These are phyloP conservation scores for Aspidiotus destructor DNA, from an alignment of 2,888 invertebrate species.

Conservation along the genomic window DNA sequence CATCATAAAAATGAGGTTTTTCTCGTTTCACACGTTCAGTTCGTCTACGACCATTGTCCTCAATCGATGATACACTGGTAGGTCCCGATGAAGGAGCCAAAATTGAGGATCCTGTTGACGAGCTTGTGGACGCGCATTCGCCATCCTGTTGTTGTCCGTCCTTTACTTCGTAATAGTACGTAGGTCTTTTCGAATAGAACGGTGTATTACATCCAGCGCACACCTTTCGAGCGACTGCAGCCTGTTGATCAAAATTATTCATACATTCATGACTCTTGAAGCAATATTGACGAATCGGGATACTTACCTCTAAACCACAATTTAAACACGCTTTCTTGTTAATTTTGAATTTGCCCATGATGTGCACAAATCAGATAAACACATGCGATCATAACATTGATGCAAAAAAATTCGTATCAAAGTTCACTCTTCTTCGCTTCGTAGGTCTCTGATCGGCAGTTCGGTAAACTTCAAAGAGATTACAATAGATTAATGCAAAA, in stretches of 20 bases:
- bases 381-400: neutral
- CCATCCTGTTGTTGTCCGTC: neutral
- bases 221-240: conserved; percentile 29
- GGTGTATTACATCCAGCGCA: conserved; percentile 31
- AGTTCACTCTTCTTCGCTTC: too few relatives aligned
- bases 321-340: conserved; percentile 25
- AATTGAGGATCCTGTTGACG: neutral
- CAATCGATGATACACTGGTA: neutral
- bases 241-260: conserved; percentile 11
- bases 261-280: neutral
- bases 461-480: too few relatives aligned
- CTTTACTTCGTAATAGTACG: conserved; percentile 24
- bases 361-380: neutral
- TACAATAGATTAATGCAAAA: too few relatives aligned
- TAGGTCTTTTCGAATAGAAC: conserved; percentile 25
- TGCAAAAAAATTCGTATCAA: too few relatives aligned
- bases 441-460: too few relatives aligned
- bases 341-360: conserved; percentile 8
- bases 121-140: neutral
- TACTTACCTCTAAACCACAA: conserved; percentile 19
- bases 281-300: neutral
- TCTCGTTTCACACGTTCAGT: conserved; percentile 65
- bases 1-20: conserved; percentile 74
- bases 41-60: conserved; percentile 46
- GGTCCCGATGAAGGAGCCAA: neutral